Base-by-base conservation (phyloP, 2,113 vertebrate genomes). In the Cinclus cinclus region DNA sequence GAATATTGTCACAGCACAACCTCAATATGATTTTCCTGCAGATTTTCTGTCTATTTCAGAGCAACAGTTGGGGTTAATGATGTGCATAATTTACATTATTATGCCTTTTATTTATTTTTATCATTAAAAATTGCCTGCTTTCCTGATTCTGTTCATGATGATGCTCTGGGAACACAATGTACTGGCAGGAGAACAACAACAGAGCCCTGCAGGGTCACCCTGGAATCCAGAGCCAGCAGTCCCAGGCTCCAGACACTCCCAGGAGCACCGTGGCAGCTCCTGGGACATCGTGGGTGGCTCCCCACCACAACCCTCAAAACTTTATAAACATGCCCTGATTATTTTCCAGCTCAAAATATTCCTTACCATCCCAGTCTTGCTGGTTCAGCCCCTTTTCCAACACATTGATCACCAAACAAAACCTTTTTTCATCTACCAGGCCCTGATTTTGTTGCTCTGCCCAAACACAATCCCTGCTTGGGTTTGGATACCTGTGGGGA, bases 81-180 rank as follows among this genome's bases (percentile, higher is more conserved):
- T 18, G 85, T 90, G 75, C 90, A 79, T 90, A 76, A 94, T 93
- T 90, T 76, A 47, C 69, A 31, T 78, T 84, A 64, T 55, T 63
- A 41, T 15, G 69, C 47, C 33, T 84, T 91, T 92, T 91, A 42
- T 91, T 50, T 83, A 42, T 67, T 71, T n/a, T 60, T 47, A 49
- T 75, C 11, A 20, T 94, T 83, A 91, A 68, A 47, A 89, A 89
- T 89, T 2, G 7, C 56, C 56, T 64, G 6, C 15, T 52, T 49
- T 68, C 5, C 0, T 11, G 5, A n/a, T 94, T 47, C 52, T 59
- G 41, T 87, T 85, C 41, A 13, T 44, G 42, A 4, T n/a, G 56
- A 16, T 44, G 78, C 0, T 1, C 53, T 41, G 70, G 58, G 49
- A 79, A 31, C 74, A n/a, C 2, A 4, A 14, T 0, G 2, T 4